Base-by-base conservation (phyloP, 2,797 vertebrate genomes). In the Cuculus canorus region DNA sequence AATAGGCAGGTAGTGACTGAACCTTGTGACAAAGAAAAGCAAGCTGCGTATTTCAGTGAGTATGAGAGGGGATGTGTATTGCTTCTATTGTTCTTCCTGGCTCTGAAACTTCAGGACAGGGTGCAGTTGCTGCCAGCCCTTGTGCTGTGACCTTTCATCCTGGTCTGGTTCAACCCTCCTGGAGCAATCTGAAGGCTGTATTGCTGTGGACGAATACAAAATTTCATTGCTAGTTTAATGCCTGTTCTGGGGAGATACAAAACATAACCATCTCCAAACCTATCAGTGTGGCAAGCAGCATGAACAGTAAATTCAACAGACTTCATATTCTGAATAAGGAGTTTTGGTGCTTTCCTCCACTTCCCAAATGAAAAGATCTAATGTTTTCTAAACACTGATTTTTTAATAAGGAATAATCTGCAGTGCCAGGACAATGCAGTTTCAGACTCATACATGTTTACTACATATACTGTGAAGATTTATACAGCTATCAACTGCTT, bases 401-500 rank as follows among this genome's bases (percentile, higher is more conserved):
- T 96, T 97, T 95, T 90, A 91, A 92, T 90, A 86, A 97, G 93
- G 92, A 92, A 91, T 96, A 91, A 95, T 95, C 91, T 94, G 28
- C 63, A 45, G 89, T 76, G 72, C 63, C 82, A 88, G 73, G 89
- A 94, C 94, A 97, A 83, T 79, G 82, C 76, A 86, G 71, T 82
- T 96, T 95, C 84, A 95, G 85, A 86, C 66, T 86, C 75, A 33
- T 32, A 54, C 52, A 23, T 93, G 91, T 95, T 96, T 79, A 32
- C 86, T 96, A 88, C 91, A 90, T 91, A 92, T 68, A 79, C 95
- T 93, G 92, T 96, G 93, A 97, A 97, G 95, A 97, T 97, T 97
- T 97, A 96, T 96, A 96, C 50, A 93, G 83, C 48, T 89, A 98
- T 93, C 92, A 97, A 92, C 94, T 95, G 85, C 95, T 97, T 97